phyloP scores from a whole-genome alignment of 1,140 invertebrate species.

The Tribolium castaneum region DNA sequence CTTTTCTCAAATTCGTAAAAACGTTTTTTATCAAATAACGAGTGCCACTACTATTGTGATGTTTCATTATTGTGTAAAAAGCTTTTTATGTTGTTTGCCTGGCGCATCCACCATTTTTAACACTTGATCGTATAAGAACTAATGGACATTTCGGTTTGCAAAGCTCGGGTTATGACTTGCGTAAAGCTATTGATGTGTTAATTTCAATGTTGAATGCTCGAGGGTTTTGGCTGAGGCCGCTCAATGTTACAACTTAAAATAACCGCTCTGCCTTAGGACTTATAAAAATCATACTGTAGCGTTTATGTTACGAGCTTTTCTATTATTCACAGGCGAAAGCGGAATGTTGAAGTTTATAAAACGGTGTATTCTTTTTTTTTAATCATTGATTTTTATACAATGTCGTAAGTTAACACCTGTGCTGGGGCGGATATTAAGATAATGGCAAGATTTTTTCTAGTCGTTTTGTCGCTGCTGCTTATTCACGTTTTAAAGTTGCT shows the following conservation, averaged over 20 bases:
- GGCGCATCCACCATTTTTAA: background rate
- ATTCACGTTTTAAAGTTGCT: background rate
- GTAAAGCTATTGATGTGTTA: background rate
- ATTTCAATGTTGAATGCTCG: slow-evolving; percentile 6
- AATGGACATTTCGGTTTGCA: background rate
- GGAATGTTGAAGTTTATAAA: slow-evolving; percentile 14
- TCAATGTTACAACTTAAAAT: background rate
- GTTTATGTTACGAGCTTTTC: slow-evolving; percentile 25
- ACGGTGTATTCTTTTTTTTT: background rate
- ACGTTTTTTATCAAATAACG: background rate
- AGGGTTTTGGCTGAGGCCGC: background rate
- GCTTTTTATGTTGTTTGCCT: background rate
- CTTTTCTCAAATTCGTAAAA: background rate
- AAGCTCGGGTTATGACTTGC: background rate
- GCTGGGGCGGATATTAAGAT: background rate
- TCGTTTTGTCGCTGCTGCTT: background rate
- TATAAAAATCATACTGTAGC: slow-evolving; percentile 14
- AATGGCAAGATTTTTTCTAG: background rate
- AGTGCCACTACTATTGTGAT: background rate
- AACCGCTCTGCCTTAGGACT: slow-evolving; percentile 1
- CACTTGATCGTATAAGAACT: background rate
- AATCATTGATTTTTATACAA: background rate
- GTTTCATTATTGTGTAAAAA: too few species aligned
- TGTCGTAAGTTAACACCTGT: background rate
- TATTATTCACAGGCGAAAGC: slow-evolving; percentile 25